Conservation (phyloP, 1,140 invertebrate genomes). For the Asobara japonica region DNA sequence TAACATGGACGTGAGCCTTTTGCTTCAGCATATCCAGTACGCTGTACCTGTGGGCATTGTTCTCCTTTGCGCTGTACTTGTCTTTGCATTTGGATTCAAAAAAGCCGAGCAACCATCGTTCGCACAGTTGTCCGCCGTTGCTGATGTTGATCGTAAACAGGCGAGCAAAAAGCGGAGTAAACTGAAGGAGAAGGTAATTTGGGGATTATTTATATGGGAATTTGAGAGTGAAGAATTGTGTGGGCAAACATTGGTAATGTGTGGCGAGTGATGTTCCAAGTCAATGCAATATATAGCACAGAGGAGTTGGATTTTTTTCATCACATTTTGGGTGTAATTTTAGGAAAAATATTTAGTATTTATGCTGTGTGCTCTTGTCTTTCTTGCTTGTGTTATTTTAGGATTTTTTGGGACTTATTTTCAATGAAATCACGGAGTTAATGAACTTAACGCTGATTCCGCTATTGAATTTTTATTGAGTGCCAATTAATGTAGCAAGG, state of each 20-base stretch:
- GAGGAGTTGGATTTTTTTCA: too few species aligned
- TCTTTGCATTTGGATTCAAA: slow-evolving; percentile 79
- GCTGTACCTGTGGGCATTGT: slow-evolving; percentile 74
- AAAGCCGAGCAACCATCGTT: slow-evolving; percentile 78
- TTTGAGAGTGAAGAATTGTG: not conserved
- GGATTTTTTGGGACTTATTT: too few species aligned
- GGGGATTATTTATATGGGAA: slow-evolving; percentile 9
- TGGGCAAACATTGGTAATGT: not conserved
- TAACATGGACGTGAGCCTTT: slow-evolving; percentile 52
- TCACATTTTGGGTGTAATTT: too few species aligned
- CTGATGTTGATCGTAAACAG: slow-evolving; percentile 72
- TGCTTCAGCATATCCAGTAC: slow-evolving; percentile 68
- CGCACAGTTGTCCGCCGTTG: slow-evolving; percentile 71
- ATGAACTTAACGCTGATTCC: too few species aligned
- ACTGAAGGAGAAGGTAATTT: slow-evolving; percentile 76
- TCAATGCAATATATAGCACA: too few species aligned
- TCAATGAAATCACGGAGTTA: too few species aligned
- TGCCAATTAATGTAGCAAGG: too few species aligned
- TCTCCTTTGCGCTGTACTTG: slow-evolving; percentile 72
- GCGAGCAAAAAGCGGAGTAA: slow-evolving; percentile 73
- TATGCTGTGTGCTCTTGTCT: too few species aligned
- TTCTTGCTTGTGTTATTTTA: too few species aligned
- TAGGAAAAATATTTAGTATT: too few species aligned
- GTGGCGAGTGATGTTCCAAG: too few species aligned
- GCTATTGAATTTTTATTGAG: too few species aligned